Percentiles rank a stretch among this genome's conserved stretches.
Evolutionary conservation across 2,888 invertebrate genomes (phyloP).

Genomic region (Caenorhabditis plicata): DNA sequence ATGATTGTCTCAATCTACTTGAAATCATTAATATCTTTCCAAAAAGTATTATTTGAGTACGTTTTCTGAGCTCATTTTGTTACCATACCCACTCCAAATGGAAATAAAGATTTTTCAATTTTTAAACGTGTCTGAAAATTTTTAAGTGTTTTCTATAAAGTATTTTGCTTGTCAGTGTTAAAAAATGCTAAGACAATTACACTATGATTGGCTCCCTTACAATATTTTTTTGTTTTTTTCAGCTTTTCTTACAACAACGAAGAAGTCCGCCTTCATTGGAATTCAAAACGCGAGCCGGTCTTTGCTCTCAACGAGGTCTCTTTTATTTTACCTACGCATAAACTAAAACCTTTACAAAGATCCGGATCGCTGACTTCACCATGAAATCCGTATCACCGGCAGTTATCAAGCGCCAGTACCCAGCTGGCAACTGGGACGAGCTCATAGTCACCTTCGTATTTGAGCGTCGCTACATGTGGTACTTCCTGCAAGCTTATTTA

Average conservation of each 20-base stretch:
- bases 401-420: conserved; percentile 35
- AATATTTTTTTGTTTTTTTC: conserved; percentile 3
- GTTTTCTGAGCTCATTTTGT: too few relatives aligned
- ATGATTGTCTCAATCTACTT: too few relatives aligned
- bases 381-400: conserved; percentile 35
- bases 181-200: too few relatives aligned
- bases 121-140: too few relatives aligned
- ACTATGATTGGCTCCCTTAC: too few relatives aligned
- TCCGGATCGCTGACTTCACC: conserved; percentile 40
- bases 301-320: conserved; percentile 32
- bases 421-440: conserved; percentile 49
- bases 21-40: too few relatives aligned
- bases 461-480: conserved; percentile 47
- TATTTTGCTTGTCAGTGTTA: background rate
- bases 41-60: too few relatives aligned
- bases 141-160: background rate
- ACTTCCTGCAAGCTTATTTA: conserved; percentile 51
- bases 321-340: background rate
- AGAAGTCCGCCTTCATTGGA: conserved; percentile 47
- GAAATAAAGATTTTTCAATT: too few relatives aligned
- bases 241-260: conserved; percentile 45
- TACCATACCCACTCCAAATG: too few relatives aligned
- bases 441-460: conserved; percentile 44
- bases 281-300: conserved; percentile 37
- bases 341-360: conserved; percentile 10